A percentile compares a stretch with the other conserved stretches of the same genome.
Conservation (phyloP, 2,797 vertebrate genomes). For the Erpetoichthys calabaricus region DNA sequence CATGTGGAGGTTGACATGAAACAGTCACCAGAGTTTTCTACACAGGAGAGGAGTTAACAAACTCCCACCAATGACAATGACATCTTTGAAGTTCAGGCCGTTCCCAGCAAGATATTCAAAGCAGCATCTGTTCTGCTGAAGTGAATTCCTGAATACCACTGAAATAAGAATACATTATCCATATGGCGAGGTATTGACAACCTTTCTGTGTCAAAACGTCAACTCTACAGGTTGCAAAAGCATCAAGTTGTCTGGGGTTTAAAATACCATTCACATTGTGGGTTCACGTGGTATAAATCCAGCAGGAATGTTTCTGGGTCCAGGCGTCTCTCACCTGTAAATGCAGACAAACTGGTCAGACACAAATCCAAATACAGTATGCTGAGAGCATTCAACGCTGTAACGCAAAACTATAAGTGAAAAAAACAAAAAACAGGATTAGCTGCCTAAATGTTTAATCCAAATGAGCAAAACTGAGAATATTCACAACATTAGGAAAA, state of each 20-base stretch:
- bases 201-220: neutral
- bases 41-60: slow-evolving; percentile 1
- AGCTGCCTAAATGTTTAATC: too few species aligned
- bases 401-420: too few species aligned
- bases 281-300: slow-evolving; percentile 66
- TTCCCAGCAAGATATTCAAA: neutral
- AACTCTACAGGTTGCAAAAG: slow-evolving; percentile 3
- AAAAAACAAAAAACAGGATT: too few species aligned
- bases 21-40: neutral
- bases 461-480: slow-evolving; percentile 11
- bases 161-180: neutral
- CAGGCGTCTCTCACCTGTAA: slow-evolving; percentile 66
- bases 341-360: neutral
- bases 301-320: slow-evolving; percentile 64
- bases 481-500: slow-evolving; percentile 3
- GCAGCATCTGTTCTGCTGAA: slow-evolving; percentile 8
- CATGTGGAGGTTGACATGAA: neutral
- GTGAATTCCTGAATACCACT: slow-evolving; percentile 10
- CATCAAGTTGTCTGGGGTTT: slow-evolving; percentile 54
- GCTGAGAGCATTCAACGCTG: too few species aligned
- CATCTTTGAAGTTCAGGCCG: slow-evolving; percentile 3
- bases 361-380: too few species aligned
- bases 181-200: slow-evolving; percentile 15
- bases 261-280: slow-evolving; percentile 72
- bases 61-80: slow-evolving; percentile 2